A percentile compares a stretch with the other conserved stretches of the same genome.
Evolutionary conservation across 2,888 invertebrate species (phyloP).

Genomic region (Zeuzera pyrina): DNA sequence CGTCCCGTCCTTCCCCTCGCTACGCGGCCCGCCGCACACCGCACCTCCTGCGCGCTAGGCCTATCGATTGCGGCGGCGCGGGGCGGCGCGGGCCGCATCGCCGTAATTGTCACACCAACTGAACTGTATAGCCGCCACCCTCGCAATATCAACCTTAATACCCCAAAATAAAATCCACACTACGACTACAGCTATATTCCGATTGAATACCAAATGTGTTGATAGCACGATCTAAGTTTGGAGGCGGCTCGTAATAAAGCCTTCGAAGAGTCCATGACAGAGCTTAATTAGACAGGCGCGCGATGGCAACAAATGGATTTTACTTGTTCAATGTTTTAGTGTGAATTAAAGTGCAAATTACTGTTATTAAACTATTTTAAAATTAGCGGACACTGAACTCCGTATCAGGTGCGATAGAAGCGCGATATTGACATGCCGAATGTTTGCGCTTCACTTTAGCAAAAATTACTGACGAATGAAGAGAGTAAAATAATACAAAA

Average conservation of each 20-base stretch:
- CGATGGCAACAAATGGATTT: slow-evolving; percentile 67
- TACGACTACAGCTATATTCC: slow-evolving; percentile 28
- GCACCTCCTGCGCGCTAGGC: slow-evolving; percentile 76
- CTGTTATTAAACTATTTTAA: slow-evolving; percentile 24
- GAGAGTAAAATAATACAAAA: too few species aligned
- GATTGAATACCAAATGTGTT: slow-evolving; percentile 65
- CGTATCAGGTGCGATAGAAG: too few species aligned
- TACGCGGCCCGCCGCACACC: slow-evolving; percentile 51
- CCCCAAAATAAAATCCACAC: slow-evolving; percentile 49
- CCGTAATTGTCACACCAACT: slow-evolving; percentile 71
- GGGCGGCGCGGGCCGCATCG: slow-evolving; percentile 74
- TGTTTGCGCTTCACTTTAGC: too few species aligned
- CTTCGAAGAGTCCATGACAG: slow-evolving; percentile 72
- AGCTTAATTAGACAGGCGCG: slow-evolving; percentile 71
- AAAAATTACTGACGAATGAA: too few species aligned
- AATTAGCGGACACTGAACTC: slow-evolving; percentile 29
- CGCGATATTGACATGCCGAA: too few species aligned
- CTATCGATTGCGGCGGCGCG: slow-evolving; percentile 80
- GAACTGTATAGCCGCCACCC: slow-evolving; percentile 45
- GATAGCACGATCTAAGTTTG: slow-evolving; percentile 66
- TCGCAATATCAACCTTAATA: slow-evolving; percentile 56
- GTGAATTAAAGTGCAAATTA: slow-evolving; percentile 43
- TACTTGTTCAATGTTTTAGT: slow-evolving; percentile 59
- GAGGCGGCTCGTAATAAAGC: slow-evolving; percentile 69
- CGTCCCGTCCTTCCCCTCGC: slow-evolving; percentile 33